A percentile compares a stretch with the other conserved stretches of the same genome.
These are phyloP conservation scores for Ochlodes sylvanus DNA, from an alignment of 2,888 invertebrate species.

Conservation along the genomic window DNA sequence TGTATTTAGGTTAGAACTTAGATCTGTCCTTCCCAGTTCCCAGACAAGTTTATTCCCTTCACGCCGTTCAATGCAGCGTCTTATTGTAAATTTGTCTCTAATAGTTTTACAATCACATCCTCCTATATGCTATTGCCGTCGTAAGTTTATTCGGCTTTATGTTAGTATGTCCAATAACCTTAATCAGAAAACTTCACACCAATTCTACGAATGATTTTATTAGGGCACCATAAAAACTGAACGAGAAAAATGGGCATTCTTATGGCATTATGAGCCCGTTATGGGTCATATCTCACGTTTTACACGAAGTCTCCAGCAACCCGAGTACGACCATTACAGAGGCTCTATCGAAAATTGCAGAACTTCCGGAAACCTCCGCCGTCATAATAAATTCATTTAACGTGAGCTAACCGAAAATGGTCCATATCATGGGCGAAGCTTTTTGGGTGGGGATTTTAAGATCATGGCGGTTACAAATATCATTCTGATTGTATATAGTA, in stretches of 20 bases:
- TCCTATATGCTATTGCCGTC: too few species aligned
- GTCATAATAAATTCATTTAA: slow-evolving; percentile 72
- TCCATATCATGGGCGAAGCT: slow-evolving; percentile 29
- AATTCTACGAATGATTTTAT: not conserved
- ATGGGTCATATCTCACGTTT: slow-evolving; percentile 21
- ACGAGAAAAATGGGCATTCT: slow-evolving; percentile 28
- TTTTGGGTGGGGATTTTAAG: not conserved
- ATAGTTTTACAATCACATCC: too few species aligned
- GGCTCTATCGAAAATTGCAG: slow-evolving; percentile 60
- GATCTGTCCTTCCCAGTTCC: too few species aligned
- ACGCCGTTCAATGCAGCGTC: too few species aligned
- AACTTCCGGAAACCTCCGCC: slow-evolving; percentile 55
- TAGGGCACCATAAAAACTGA: slow-evolving; percentile 17
- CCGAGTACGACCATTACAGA: slow-evolving; percentile 46
- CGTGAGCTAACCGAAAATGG: slow-evolving; percentile 49
- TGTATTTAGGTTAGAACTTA: too few species aligned
- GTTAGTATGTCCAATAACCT: not conserved
- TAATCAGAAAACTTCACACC: not conserved
- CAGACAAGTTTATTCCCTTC: too few species aligned
- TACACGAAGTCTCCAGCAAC: slow-evolving; percentile 19
- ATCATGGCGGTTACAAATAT: not conserved
- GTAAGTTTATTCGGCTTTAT: too few species aligned
- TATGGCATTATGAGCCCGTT: slow-evolving; percentile 6
- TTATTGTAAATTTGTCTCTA: too few species aligned
- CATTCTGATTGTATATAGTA: too few species aligned